phyloP scores from a whole-genome alignment of 1,140 invertebrate species.

The Grapholita molesta region DNA sequence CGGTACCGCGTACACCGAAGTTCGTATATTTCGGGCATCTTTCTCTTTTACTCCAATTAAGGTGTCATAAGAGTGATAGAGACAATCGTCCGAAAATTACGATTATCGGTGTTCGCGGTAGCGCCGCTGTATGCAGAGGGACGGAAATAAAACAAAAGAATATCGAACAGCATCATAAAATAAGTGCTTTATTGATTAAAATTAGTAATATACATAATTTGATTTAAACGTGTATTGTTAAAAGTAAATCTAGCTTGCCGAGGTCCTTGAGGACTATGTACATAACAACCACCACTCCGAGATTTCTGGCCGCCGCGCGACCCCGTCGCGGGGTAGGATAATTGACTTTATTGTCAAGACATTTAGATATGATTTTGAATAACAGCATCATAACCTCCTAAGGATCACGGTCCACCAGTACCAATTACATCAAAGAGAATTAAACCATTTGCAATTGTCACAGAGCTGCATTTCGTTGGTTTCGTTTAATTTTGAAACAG shows the following conservation, averaged over 20 bases:
- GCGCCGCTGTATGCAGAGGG: slow-evolving; percentile 20
- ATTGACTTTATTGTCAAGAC: background rate
- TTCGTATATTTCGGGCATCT: too few species aligned
- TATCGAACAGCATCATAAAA: slow-evolving; percentile 66
- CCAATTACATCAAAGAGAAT: too few species aligned
- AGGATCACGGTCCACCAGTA: too few species aligned
- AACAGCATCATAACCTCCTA: background rate
- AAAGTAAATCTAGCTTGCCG: slow-evolving; percentile 12
- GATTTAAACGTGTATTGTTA: slow-evolving; percentile 61
- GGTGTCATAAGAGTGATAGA: too few species aligned
- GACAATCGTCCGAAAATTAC: background rate
- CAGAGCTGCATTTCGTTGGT: too few species aligned
- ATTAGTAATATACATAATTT: slow-evolving; percentile 61
- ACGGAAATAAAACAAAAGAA: slow-evolving; percentile 36
- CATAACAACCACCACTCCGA: background rate
- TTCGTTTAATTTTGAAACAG: too few species aligned
- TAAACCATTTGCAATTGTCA: too few species aligned
- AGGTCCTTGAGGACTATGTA: background rate
- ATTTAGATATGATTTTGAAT: background rate
- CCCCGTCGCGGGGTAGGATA: background rate
- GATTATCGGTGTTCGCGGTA: background rate
- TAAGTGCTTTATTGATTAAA: slow-evolving; percentile 75
- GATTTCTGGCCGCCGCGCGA: background rate
- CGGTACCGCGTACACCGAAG: too few species aligned
- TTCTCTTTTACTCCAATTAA: too few species aligned